These are phyloP conservation scores for Ormia ochracea DNA, from an alignment of 2,888 invertebrate species.

Conservation along the genomic window DNA sequence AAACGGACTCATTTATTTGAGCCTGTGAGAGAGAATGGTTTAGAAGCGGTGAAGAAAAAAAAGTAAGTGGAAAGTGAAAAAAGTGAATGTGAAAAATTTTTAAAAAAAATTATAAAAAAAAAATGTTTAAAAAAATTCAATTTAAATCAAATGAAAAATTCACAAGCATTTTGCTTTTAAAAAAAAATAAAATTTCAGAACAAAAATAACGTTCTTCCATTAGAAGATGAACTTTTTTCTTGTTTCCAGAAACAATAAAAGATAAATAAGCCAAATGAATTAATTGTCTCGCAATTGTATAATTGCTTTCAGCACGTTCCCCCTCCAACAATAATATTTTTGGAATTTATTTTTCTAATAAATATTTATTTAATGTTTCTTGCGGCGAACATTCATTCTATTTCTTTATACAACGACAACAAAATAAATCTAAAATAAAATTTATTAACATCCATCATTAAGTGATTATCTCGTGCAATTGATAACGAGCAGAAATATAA, in stretches of 20 bases:
- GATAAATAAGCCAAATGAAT: constrained; percentile 21
- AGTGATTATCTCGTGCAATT: constrained; percentile 57
- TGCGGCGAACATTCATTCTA: not conserved
- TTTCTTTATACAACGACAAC: not conserved
- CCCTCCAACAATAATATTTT: constrained; percentile 7
- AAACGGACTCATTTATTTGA: too few relatives aligned
- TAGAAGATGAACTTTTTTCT: not conserved
- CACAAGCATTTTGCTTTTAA: too few relatives aligned
- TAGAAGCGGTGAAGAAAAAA: too few relatives aligned
- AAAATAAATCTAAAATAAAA: constrained; percentile 2
- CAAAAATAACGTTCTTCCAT: too few relatives aligned
- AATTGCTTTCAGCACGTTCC: constrained; percentile 13
- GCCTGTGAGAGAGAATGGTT: too few relatives aligned
- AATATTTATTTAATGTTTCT: constrained; percentile 10
- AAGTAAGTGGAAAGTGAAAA: too few relatives aligned
- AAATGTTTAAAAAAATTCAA: too few relatives aligned
- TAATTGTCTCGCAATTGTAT: not conserved
- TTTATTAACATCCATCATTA: constrained; percentile 59
- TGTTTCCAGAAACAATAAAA: too few relatives aligned
- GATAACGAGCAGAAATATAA: constrained; percentile 32
- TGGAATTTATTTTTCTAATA: not conserved
- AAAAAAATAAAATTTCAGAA: too few relatives aligned
- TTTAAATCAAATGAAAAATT: too few relatives aligned
- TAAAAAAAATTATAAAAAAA: too few relatives aligned
- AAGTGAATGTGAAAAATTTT: too few relatives aligned